These are phyloP conservation scores for Margaritifera margaritifera DNA, from an alignment of 2,888 invertebrate species.

Conservation along the genomic window DNA sequence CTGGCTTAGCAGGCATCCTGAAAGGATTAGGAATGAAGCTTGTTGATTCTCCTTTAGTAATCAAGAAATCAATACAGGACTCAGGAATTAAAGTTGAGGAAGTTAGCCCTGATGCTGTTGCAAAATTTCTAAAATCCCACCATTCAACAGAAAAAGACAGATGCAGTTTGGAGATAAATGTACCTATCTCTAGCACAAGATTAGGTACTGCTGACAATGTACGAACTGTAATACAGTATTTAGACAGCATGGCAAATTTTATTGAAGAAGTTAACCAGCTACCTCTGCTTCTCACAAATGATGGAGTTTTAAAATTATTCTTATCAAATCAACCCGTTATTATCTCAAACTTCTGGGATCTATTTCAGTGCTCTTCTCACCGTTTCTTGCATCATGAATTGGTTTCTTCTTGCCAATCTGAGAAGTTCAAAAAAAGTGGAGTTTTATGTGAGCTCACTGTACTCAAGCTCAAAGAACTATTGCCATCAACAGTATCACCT, in stretches of 20 bases:
- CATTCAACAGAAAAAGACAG: neutral
- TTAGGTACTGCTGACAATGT: slow-evolving; percentile 7
- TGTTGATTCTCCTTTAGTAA: slow-evolving; percentile 9
- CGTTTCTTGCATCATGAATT: slow-evolving; percentile 10
- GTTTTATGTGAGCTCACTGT: slow-evolving; percentile 6
- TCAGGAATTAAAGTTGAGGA: neutral
- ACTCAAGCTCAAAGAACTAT: neutral
- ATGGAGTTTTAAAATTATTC: slow-evolving; percentile 35
- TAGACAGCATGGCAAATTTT: slow-evolving; percentile 16
- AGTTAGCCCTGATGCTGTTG: slow-evolving; percentile 6
- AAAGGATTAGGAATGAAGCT: slow-evolving; percentile 15
- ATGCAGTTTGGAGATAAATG: neutral
- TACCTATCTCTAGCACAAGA: slow-evolving; percentile 3
- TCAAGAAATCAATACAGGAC: slow-evolving; percentile 9
- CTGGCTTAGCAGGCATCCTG: neutral
- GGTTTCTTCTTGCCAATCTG: neutral
- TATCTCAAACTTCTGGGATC: slow-evolving; percentile 17
- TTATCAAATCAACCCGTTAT: slow-evolving; percentile 25
- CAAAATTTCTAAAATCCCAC: slow-evolving; percentile 12
- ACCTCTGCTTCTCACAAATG: slow-evolving; percentile 52
- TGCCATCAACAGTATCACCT: neutral
- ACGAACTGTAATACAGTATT: slow-evolving; percentile 14
- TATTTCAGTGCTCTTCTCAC: slow-evolving; percentile 7
- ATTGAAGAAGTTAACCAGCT: slow-evolving; percentile 29
- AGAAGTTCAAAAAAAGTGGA: neutral